A percentile compares a stretch with the other conserved stretches of the same genome.
Evolutionary conservation across 2,113 vertebrate genomes (phyloP).

Genomic region (Chunga burmeisteri): DNA sequence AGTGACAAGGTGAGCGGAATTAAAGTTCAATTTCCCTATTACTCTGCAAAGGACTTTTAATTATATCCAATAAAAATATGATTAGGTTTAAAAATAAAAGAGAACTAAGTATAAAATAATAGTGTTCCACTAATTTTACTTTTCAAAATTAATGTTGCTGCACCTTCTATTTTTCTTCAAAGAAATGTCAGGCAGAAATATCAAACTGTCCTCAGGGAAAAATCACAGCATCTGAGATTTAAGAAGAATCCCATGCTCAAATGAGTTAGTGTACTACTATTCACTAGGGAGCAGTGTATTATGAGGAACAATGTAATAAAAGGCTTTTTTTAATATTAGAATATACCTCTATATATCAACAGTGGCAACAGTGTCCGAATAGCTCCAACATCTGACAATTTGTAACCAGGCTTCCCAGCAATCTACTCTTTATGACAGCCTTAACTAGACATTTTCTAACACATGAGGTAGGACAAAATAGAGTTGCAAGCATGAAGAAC

Average conservation of each 20-base stretch:
- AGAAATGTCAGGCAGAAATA: constrained; percentile 74
- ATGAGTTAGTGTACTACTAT: constrained; percentile 61
- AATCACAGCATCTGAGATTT: constrained; percentile 67
- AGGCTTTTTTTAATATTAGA: constrained; percentile 42
- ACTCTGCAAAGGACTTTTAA: constrained; percentile 66
- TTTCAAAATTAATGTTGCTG: constrained; percentile 69
- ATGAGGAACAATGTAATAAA: constrained; percentile 56
- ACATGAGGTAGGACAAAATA: constrained; percentile 34
- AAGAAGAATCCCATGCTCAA: constrained; percentile 61
- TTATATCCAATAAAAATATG: constrained; percentile 68
- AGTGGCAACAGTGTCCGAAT: constrained; percentile 39
- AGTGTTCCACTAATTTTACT: constrained; percentile 72
- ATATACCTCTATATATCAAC: constrained; percentile 46
- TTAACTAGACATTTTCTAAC: constrained; percentile 53
- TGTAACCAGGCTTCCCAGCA: constrained; percentile 31
- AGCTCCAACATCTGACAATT: constrained; percentile 48
- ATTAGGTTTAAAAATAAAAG: constrained; percentile 70
- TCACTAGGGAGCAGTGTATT: constrained; percentile 51
- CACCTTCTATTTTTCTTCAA: constrained; percentile 69
- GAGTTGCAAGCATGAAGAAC: constrained; percentile 45
- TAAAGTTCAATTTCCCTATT: constrained; percentile 67
- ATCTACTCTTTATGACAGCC: constrained; percentile 40
- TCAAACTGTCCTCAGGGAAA: constrained; percentile 68
- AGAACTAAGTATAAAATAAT: constrained; percentile 75
- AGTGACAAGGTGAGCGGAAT: constrained; percentile 58